These are phyloP conservation scores for Chelidonichthys spinosus DNA, from an alignment of 2,797 vertebrate genomes.

Conservation along the genomic window DNA sequence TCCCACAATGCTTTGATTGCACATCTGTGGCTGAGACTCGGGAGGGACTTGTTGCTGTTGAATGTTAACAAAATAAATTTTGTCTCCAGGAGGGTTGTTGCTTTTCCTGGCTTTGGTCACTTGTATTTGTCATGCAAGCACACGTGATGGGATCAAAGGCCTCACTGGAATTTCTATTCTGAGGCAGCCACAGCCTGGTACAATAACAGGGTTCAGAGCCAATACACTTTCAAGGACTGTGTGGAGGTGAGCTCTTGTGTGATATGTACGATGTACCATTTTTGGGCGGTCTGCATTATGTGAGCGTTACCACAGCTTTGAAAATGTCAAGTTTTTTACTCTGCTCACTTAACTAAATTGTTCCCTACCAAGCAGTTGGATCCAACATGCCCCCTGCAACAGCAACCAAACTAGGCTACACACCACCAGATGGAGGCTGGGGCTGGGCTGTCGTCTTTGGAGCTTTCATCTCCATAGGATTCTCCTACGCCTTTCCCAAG, in stretches of 20 bases:
- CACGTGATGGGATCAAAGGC: slow-evolving; percentile 74
- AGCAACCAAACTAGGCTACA: slow-evolving; percentile 68
- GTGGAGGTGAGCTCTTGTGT: slow-evolving; percentile 54
- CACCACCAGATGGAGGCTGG: slow-evolving; percentile 87
- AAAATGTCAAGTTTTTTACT: slow-evolving; percentile 29
- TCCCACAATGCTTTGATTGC: neutral
- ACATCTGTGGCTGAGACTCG: slow-evolving; percentile 4
- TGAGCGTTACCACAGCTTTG: slow-evolving; percentile 10
- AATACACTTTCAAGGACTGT: slow-evolving; percentile 25
- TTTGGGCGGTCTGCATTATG: neutral
- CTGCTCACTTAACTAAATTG: slow-evolving; percentile 42
- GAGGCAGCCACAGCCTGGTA: slow-evolving; percentile 24
- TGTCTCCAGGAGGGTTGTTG: slow-evolving; percentile 8
- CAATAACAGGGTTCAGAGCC: slow-evolving; percentile 28
- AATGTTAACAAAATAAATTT: neutral
- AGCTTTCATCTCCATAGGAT: slow-evolving; percentile 86
- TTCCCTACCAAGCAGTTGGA: slow-evolving; percentile 46
- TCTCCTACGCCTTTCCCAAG: slow-evolving; percentile 89
- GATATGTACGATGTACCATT: neutral
- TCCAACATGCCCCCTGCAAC: slow-evolving; percentile 79
- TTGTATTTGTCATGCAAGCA: slow-evolving; percentile 38
- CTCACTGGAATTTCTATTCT: slow-evolving; percentile 34
- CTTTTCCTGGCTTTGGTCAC: slow-evolving; percentile 28
- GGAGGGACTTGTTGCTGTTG: neutral
- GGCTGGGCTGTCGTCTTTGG: slow-evolving; percentile 84